Percentiles rank a stretch among this genome's conserved stretches.
Evolutionary conservation across 2,888 invertebrate species (phyloP).

Genomic region (Clostera curtula): DNA sequence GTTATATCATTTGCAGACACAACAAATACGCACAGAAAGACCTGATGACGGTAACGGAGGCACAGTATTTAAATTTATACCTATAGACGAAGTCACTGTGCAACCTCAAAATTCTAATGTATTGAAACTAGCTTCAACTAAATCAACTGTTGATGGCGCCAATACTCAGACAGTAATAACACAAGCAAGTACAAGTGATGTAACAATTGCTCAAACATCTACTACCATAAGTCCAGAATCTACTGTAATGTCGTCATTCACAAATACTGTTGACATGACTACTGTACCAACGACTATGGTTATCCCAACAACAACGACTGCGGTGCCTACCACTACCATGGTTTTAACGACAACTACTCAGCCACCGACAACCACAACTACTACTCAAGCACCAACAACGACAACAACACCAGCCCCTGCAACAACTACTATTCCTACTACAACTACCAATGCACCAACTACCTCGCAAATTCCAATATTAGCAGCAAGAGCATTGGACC

Average conservation of each 20-base stretch:
- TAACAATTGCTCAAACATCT: constrained; percentile 26
- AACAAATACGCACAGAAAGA: constrained; percentile 70
- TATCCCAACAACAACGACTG: constrained; percentile 18
- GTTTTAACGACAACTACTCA: constrained; percentile 26
- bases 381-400: constrained; percentile 18
- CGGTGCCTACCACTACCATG: constrained; percentile 14
- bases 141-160: too few relatives aligned
- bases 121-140: constrained; percentile 53
- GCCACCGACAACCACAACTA: constrained; percentile 13
- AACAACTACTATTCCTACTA: constrained; percentile 15
- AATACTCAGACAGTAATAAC: constrained; percentile 46
- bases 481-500: constrained; percentile 11
- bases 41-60: constrained; percentile 53
- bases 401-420: constrained; percentile 21
- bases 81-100: constrained; percentile 60
- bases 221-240: constrained; percentile 19
- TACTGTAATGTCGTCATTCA: constrained; percentile 20
- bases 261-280: constrained; percentile 19
- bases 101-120: constrained; percentile 58
- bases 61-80: constrained; percentile 65
- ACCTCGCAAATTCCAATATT: constrained; percentile 24
- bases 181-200: constrained; percentile 29
- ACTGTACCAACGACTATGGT: constrained; percentile 32
- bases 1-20: constrained; percentile 58
- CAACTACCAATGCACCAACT: constrained; percentile 20